These are phyloP conservation scores for Rhincodon typus DNA, from an alignment of 2,797 vertebrate genomes.

Conservation along the genomic window DNA sequence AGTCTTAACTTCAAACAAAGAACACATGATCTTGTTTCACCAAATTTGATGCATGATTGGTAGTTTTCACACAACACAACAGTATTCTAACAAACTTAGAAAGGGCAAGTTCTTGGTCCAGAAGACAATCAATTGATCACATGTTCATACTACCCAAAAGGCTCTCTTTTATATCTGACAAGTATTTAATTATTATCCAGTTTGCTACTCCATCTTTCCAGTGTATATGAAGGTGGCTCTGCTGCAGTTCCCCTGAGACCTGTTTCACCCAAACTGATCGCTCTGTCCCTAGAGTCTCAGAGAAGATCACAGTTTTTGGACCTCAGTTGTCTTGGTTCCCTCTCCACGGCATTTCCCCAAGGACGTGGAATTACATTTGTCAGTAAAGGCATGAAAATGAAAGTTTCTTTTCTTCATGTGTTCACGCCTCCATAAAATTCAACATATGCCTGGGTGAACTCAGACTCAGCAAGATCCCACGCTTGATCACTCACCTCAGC, in stretches of 20 bases:
- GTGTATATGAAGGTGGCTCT: not conserved
- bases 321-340: not conserved
- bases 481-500: not conserved
- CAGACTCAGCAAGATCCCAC: not conserved
- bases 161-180: not conserved
- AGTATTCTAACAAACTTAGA: too few relatives aligned
- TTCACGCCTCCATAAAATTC: not conserved
- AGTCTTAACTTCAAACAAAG: too few relatives aligned
- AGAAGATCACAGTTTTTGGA: not conserved
- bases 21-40: too few relatives aligned
- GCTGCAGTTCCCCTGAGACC: not conserved
- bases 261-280: not conserved
- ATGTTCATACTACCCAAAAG: not conserved
- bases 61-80: too few relatives aligned
- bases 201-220: not conserved
- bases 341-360: not conserved
- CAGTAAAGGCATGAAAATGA: not conserved
- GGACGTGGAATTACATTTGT: not conserved
- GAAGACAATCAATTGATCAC: not conserved
- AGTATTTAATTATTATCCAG: not conserved
- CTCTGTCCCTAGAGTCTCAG: not conserved
- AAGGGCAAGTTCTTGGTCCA: not conserved
- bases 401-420: not conserved
- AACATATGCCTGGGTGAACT: not conserved
- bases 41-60: too few relatives aligned